Evolutionary conservation across 2,113 vertebrate species (phyloP).

Genomic region (Triplophysa tibetana): DNA sequence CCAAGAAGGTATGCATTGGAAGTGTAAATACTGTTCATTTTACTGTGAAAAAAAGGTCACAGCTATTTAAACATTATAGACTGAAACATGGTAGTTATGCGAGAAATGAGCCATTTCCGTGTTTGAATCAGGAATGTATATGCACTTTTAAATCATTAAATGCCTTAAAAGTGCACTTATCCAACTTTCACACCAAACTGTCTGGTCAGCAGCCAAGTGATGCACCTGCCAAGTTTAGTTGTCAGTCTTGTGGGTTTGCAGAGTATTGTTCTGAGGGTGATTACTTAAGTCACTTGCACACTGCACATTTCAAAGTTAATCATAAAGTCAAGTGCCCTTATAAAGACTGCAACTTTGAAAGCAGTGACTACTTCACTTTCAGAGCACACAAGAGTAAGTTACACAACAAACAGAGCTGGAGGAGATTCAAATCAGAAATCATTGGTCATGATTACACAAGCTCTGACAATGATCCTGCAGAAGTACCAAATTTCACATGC

Average conservation of each 20-base stretch:
- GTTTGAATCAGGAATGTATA: too few relatives aligned
- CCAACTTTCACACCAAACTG: too few relatives aligned
- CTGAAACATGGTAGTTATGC: too few relatives aligned
- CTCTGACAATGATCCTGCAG: constrained; percentile 7
- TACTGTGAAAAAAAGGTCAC: too few relatives aligned
- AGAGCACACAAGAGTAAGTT: constrained; percentile 44
- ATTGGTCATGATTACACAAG: constrained; percentile 1
- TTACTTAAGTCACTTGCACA: not conserved
- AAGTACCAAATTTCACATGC: constrained; percentile 25
- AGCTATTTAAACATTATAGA: too few relatives aligned
- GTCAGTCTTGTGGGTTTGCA: constrained; percentile 40
- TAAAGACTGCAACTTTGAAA: constrained; percentile 44
- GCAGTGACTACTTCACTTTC: constrained; percentile 47
- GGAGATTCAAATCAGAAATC: constrained; percentile 31
- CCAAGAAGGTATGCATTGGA: too few relatives aligned
- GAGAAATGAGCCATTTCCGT: too few relatives aligned
- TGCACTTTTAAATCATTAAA: too few relatives aligned
- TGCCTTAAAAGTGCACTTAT: too few relatives aligned
- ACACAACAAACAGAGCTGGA: constrained; percentile 39
- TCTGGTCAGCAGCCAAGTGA: too few relatives aligned
- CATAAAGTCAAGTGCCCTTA: constrained; percentile 34
- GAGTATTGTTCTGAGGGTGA: constrained; percentile 39
- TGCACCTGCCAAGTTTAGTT: too few relatives aligned
- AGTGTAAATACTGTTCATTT: too few relatives aligned
- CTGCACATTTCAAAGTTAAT: constrained; percentile 36